Percentiles rank a stretch among this genome's conserved stretches.
These are phyloP conservation scores for Zoroaster sp. DNA, from an alignment of 53 echinoderm and acorn worm genomes.

Conservation along the genomic window DNA sequence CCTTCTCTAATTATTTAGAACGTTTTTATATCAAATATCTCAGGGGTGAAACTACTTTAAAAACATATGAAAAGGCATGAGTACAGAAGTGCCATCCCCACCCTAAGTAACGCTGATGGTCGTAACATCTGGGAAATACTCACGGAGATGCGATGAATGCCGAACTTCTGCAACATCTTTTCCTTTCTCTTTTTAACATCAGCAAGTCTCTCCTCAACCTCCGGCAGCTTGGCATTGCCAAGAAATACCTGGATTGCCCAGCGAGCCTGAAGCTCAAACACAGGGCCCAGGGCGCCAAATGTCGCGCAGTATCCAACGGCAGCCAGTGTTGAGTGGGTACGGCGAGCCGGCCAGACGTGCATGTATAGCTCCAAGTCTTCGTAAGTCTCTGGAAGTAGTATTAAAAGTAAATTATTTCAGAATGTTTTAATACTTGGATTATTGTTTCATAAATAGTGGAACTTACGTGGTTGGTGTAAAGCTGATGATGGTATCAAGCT, in stretches of 20 bases:
- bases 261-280: constrained; percentile 83
- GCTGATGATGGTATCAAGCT: too few species aligned
- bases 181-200: constrained; percentile 67
- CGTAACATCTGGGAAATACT: constrained; percentile 9
- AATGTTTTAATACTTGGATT: too few species aligned
- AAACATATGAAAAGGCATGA: too few species aligned
- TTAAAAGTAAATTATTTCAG: not conserved
- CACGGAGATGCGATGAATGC: constrained; percentile 76
- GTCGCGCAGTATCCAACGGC: constrained; percentile 68
- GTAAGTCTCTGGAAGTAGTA: constrained; percentile 23
- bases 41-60: too few species aligned
- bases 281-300: constrained; percentile 70
- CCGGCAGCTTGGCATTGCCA: constrained; percentile 66
- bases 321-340: constrained; percentile 72
- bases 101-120: not conserved
- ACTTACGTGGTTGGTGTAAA: too few species aligned
- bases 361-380: constrained; percentile 76
- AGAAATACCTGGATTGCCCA: constrained; percentile 76
- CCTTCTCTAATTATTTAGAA: too few species aligned
- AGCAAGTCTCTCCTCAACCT: constrained; percentile 23
- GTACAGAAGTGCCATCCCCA: not conserved
- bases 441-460: too few species aligned
- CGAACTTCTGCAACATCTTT: constrained; percentile 54
- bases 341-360: constrained; percentile 77
- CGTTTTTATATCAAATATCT: too few species aligned